Conservation (phyloP, 2,888 invertebrate genomes). For the Elegia similella region DNA sequence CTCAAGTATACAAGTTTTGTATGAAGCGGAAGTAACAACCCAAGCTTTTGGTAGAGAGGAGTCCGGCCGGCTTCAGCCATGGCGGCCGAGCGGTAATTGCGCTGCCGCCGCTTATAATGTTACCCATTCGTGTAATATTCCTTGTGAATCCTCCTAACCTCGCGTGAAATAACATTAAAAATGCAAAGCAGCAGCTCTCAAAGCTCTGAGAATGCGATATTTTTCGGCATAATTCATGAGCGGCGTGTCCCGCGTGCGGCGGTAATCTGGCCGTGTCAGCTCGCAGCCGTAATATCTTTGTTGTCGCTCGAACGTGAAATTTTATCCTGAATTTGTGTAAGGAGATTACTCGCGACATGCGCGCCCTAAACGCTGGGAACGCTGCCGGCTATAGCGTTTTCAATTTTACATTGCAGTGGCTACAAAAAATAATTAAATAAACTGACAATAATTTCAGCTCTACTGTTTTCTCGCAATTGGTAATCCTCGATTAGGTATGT, state of each 20-base stretch:
- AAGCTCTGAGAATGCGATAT: constrained; percentile 7
- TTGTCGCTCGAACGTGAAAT: constrained; percentile 7
- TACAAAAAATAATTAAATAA: too few species aligned
- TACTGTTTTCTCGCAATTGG: too few species aligned
- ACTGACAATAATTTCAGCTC: too few species aligned
- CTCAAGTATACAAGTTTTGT: too few species aligned
- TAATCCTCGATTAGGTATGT: too few species aligned
- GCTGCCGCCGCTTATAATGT: constrained; percentile 4
- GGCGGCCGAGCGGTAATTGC: not conserved
- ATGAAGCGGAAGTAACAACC: too few species aligned
- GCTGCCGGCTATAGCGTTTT: not conserved
- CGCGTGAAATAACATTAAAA: constrained; percentile 15
- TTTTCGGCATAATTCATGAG: constrained; percentile 12
- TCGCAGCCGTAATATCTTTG: not conserved
- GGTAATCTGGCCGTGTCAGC: constrained; percentile 7
- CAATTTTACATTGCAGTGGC: not conserved
- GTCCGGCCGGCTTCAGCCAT: not conserved
- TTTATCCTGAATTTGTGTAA: constrained; percentile 10
- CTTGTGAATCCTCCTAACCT: constrained; percentile 13
- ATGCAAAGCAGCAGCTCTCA: constrained; percentile 8
- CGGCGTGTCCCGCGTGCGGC: not conserved
- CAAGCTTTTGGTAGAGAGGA: not conserved
- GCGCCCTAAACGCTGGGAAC: not conserved
- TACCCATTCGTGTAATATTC: constrained; percentile 22
- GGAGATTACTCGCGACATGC: constrained; percentile 1